Conservation (phyloP, 2,888 invertebrate species). For the Sepioteuthis lessoniana region DNA sequence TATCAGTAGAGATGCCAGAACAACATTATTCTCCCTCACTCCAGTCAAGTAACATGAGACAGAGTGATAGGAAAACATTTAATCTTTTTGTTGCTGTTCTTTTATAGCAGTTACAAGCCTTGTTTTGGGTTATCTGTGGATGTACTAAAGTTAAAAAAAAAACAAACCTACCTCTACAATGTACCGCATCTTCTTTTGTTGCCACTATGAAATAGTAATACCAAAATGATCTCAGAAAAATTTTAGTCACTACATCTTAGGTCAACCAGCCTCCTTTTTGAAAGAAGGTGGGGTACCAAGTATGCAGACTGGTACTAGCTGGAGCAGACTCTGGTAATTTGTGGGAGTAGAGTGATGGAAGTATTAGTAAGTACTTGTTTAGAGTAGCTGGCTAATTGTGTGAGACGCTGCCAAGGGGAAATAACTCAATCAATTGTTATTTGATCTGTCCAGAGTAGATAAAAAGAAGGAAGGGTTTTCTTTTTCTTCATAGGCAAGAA, state of each 20-base stretch:
- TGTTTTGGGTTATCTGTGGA: neutral
- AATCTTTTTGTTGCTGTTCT: neutral
- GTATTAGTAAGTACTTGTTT: neutral
- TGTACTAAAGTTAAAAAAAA: neutral
- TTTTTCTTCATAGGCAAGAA: neutral
- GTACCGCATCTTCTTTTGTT: neutral
- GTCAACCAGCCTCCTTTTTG: neutral
- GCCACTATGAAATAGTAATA: neutral
- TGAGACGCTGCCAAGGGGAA: neutral
- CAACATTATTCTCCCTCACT: neutral
- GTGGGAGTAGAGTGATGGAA: neutral
- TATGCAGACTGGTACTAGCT: neutral
- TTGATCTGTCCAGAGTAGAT: neutral
- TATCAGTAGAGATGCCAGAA: neutral
- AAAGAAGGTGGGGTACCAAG: neutral
- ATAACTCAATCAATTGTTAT: constrained; percentile 8
- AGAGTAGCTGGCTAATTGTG: neutral
- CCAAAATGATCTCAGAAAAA: neutral
- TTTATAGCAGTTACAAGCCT: neutral
- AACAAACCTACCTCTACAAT: neutral
- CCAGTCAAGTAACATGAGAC: neutral
- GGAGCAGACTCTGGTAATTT: neutral
- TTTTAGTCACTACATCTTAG: neutral
- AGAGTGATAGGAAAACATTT: neutral
- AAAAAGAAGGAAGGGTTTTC: neutral